Percentiles rank a stretch among this genome's conserved stretches.
These are phyloP conservation scores for Drosophila sucinea DNA, from an alignment of 1,140 invertebrate species.

Conservation along the genomic window DNA sequence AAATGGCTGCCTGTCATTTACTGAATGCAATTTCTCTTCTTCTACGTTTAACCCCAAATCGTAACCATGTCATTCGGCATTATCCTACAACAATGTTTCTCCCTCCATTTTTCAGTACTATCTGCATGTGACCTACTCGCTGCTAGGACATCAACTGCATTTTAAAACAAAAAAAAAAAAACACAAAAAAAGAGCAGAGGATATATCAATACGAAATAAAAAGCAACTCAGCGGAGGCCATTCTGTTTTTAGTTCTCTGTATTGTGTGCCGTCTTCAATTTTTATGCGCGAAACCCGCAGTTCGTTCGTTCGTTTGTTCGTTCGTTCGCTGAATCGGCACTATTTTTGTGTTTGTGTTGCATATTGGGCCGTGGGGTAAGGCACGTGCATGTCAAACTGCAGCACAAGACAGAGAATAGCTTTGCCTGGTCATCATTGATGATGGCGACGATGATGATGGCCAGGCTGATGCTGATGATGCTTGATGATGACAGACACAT, in stretches of 20 bases:
- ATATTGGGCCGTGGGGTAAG: slow-evolving; percentile 32
- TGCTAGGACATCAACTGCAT: slow-evolving; percentile 48
- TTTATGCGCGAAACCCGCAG: slow-evolving; percentile 35
- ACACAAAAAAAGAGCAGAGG: not conserved
- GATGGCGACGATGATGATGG: slow-evolving; percentile 14
- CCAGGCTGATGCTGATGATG: slow-evolving; percentile 21
- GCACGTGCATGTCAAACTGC: slow-evolving; percentile 62
- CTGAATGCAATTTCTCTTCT: slow-evolving; percentile 20
- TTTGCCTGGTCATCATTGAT: slow-evolving; percentile 34
- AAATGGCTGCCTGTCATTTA: not conserved
- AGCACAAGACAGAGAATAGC: slow-evolving; percentile 27
- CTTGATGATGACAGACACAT: slow-evolving; percentile 29
- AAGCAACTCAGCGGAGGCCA: slow-evolving; percentile 44
- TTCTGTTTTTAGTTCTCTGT: slow-evolving; percentile 59
- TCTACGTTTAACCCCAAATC: slow-evolving; percentile 29
- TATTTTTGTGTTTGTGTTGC: slow-evolving; percentile 46
- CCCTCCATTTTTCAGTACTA: not conserved
- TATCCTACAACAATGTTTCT: slow-evolving; percentile 25
- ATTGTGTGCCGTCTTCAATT: slow-evolving; percentile 19
- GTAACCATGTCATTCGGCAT: slow-evolving; percentile 50
- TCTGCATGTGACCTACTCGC: slow-evolving; percentile 47
- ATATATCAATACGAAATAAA: slow-evolving; percentile 29
- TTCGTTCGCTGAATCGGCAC: slow-evolving; percentile 49
- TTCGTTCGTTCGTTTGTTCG: slow-evolving; percentile 14
- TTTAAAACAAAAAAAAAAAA: slow-evolving; percentile 60